Base-by-base conservation (phyloP, 2,113 vertebrate genomes). In the Puntigrus tetrazona region DNA sequence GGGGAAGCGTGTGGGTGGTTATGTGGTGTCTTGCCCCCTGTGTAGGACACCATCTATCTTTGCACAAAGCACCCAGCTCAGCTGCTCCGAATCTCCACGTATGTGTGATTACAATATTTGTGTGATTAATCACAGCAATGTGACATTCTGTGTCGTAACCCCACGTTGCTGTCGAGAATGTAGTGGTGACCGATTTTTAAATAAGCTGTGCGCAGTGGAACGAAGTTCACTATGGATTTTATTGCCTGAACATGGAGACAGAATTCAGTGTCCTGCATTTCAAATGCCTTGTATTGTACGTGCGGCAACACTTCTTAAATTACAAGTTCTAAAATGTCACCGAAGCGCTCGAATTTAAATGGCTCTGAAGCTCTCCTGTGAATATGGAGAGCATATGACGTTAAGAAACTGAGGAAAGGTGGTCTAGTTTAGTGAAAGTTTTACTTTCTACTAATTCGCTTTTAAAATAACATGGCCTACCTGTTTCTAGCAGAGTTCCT, bases 1-100 rank as follows among this genome's bases (percentile, higher is more conserved):
- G 55, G 52, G 25, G 38, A 63, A 45, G 61, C 16, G 10, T 80
- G 78, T 67, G 27, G 25, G 78, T 67, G 78, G 59, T 67, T 47
- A 14, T 61, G 18, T 45, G 78, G 57, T 80, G 61, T 69, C 61
- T 65, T 59, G 83, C 36, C 52, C 27, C 55, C 18, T 7, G 25
- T 78, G 63, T 67, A 79, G 76, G 34, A 59, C 47, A 50, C 67
- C 76, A 85, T 85, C 83, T 67, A 70, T 85, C 83, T 85, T 79
- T 69, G 5, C 61, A 38, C 43, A 63, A 47, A 55, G 74, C 75
- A 38, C 73, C 36, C 74, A 69, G 45, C 75, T 27, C 83, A 79
- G 57, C 38, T 80, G 38, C 78, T 80, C 78, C 8, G 5, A 67
- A 80, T 80, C 41, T 47, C 29, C 18, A 80, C 9, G 57, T 84